A percentile compares a stretch with the other conserved stretches of the same genome.
Evolutionary conservation across 2,888 invertebrate genomes (phyloP).

Genomic region (Phytoseiulus persimilis): DNA sequence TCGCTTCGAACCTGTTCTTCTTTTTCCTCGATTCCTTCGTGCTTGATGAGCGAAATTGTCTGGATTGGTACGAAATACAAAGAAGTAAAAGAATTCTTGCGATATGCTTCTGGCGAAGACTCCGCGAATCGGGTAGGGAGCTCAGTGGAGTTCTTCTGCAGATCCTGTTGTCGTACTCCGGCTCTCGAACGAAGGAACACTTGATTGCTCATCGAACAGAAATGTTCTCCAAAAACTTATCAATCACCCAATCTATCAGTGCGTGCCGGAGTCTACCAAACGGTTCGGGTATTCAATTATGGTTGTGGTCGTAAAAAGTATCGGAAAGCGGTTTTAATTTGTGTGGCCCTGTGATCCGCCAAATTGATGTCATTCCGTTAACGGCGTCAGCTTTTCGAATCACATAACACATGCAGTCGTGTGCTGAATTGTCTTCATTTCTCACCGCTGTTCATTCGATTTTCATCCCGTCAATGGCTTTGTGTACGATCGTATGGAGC

Average conservation of each 20-base stretch:
- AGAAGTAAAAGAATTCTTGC: no score
- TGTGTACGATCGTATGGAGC: not conserved
- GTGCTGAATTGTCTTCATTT: not conserved
- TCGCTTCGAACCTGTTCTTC: not conserved
- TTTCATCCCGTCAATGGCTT: not conserved
- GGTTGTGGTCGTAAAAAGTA: not conserved
- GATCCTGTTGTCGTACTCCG: not conserved
- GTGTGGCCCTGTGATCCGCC: not conserved
- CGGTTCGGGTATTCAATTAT: not conserved
- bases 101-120: no score
- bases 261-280: not conserved
- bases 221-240: not conserved
- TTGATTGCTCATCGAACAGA: not conserved
- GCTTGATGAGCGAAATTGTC: no score
- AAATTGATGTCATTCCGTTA: not conserved
- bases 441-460: not conserved
- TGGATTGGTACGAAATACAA: no score
- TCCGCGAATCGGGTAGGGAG: no score
- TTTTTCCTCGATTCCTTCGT: no score
- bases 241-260: not conserved
- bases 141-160: no score
- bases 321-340: not conserved
- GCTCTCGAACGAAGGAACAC: not conserved
- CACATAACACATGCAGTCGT: not conserved
- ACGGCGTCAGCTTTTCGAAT: not conserved